Base-by-base conservation (phyloP, 2,888 invertebrate genomes). In the Hydropsyche betteni region DNA sequence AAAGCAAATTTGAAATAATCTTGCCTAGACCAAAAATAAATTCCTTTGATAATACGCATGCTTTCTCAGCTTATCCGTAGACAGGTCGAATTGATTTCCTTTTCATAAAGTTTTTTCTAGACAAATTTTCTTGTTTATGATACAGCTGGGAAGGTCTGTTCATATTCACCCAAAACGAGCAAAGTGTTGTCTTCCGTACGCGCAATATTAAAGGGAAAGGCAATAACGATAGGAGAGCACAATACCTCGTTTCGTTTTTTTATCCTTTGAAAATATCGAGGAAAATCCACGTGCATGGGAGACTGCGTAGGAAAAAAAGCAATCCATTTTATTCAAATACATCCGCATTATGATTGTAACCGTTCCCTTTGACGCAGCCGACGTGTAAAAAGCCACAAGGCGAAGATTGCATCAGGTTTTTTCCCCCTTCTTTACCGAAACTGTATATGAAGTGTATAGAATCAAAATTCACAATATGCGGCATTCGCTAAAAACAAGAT, bases 261-360 rank as follows among this genome's bases (percentile, higher is more conserved):
- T 34, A 64, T 64, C 34, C 55, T 55, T 34, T n/a, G n/a, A 68
- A n/a, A 33, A 36, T 68, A 68, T 34, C 55, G 64, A 36, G 12
- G 64, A 36, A 64, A 24, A 64, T 64, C 12, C 64, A 36, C 64
- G 24, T 24, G 24, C 12, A 10, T 14, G 4, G 61, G 33, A 64
- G 64, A 34, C 16, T 51, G n/a, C 55, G 55, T 12, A 55, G 2
- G 16, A n/a, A 64, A 64, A 64, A 74, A 74, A 72, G 76, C 79
- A 79, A 79, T 79, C 76, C 74, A 79, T 79, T 77, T 79, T 79
- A 79, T 79, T 79, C 76, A 77, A 79, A 79, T 76, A 77, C 79
- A 79, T 79, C 75, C 72, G 61, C 77, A 75, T 75, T 74, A 75
- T 68, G 58, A 75, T 16, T 52, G 50, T 74, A 69, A 61, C 38